phyloP scores from a whole-genome alignment of 1,140 invertebrate genomes.

The Agrilus planipennis region DNA sequence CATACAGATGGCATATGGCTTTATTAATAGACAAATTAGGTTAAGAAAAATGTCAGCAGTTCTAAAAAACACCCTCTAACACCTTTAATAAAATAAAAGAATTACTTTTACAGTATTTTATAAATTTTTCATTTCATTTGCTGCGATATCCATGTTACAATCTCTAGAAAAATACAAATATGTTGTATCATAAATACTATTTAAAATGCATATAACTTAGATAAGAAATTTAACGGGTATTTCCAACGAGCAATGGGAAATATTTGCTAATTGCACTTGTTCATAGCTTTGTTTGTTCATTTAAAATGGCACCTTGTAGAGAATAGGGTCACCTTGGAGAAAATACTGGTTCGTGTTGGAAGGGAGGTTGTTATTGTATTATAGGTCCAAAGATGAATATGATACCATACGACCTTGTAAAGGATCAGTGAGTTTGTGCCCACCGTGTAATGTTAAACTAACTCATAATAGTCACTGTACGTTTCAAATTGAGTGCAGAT shows the following conservation, averaged over 20 bases:
- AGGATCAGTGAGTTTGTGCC: conserved; percentile 41
- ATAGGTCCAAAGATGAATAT: conserved; percentile 39
- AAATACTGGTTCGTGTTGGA: conserved; percentile 44
- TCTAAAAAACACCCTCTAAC: no score
- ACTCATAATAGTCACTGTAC: conserved; percentile 21
- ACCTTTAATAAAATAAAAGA: no score
- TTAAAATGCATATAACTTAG: no score
- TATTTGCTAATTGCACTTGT: no score
- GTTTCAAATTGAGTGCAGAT: conserved; percentile 36
- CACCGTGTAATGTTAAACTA: conserved; percentile 32
- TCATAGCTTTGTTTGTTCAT: conserved; percentile 3
- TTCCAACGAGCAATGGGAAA: no score
- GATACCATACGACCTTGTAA: conserved; percentile 38
- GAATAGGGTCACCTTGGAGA: conserved; percentile 37
- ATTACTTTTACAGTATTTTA: no score
- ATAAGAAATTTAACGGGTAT: no score
- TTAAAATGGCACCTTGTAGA: conserved; percentile 22
- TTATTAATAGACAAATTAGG: no score
- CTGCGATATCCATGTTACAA: background rate
- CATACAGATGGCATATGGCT: no score
- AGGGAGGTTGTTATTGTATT: conserved; percentile 40
- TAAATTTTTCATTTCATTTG: conserved; percentile 6
- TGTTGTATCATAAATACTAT: no score
- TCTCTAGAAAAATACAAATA: background rate
- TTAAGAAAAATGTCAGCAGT: no score